These are phyloP conservation scores for Peromyscus melanophrys DNA, from an alignment of 2,797 vertebrate genomes.

Conservation along the genomic window DNA sequence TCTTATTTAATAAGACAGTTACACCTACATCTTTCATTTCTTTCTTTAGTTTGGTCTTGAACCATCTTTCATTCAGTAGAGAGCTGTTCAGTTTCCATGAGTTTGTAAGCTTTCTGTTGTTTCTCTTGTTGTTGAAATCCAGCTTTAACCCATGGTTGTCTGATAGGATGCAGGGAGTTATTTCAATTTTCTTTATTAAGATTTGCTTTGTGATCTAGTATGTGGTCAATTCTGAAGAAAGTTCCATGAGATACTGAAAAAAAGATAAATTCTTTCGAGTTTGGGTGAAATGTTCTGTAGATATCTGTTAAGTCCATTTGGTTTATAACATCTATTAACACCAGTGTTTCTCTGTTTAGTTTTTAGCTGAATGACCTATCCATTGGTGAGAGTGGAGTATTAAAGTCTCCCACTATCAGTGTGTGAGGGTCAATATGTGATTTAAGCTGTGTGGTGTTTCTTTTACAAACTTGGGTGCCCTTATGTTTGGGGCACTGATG, in stretches of 20 bases:
- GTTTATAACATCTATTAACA: not conserved
- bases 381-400: not conserved
- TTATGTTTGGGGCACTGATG: not conserved
- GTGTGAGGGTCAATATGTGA: not conserved
- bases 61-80: no score
- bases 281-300: not conserved
- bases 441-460: not conserved
- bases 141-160: no score
- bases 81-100: no score
- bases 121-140: no score
- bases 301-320: not conserved
- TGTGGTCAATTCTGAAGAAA: not conserved
- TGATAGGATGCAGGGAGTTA: no score
- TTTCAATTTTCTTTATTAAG: not conserved
- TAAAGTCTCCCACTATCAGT: not conserved
- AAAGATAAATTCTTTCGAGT: not conserved
- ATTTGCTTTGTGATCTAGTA: not conserved
- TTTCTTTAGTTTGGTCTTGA: no score
- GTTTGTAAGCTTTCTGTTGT: no score
- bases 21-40: not conserved
- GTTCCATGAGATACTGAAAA: not conserved
- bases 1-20: no score
- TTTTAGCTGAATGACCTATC: not conserved
- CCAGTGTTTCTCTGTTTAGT: not conserved
- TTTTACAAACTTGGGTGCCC: not conserved